A percentile compares a stretch with the other conserved stretches of the same genome.
Evolutionary conservation across 1,140 invertebrate species (phyloP).

Genomic region (Penaeus indicus): DNA sequence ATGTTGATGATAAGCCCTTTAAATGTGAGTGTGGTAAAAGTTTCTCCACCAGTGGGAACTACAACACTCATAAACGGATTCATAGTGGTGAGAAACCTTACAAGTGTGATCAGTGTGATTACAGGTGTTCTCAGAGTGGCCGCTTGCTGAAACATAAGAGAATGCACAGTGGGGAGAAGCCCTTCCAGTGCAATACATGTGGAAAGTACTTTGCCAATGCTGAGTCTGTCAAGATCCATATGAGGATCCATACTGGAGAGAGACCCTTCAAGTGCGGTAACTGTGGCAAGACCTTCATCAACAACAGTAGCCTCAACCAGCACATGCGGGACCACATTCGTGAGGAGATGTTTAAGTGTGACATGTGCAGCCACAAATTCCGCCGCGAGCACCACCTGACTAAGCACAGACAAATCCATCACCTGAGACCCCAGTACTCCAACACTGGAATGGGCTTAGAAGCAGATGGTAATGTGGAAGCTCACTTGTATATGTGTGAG

Average conservation of each 20-base stretch:
- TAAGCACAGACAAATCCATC: constrained; percentile 60
- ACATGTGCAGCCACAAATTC: constrained; percentile 64
- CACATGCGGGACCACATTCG: constrained; percentile 65
- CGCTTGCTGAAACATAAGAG: constrained; percentile 67
- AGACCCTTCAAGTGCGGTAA: constrained; percentile 93
- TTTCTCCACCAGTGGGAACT: constrained; percentile 72
- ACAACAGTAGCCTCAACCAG: constrained; percentile 74
- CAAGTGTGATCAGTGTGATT: constrained; percentile 90
- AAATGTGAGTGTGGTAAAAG: constrained; percentile 72
- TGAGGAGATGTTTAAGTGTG: constrained; percentile 65
- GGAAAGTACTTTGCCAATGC: constrained; percentile 72
- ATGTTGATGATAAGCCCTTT: constrained; percentile 64
- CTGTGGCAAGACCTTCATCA: constrained; percentile 93
- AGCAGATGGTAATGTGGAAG: constrained; percentile 47
- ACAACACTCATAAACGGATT: constrained; percentile 97
- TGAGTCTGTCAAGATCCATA: constrained; percentile 63
- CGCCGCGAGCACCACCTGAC: constrained; percentile 57
- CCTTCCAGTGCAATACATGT: constrained; percentile 72
- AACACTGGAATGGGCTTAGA: constrained; percentile 55
- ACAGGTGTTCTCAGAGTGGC: constrained; percentile 67
- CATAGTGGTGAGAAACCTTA: constrained; percentile 98
- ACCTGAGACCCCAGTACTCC: constrained; percentile 52
- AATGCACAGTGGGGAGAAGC: constrained; percentile 67
- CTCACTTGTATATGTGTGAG: constrained; percentile 62
- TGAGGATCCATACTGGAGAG: constrained; percentile 76